A percentile compares a stretch with the other conserved stretches of the same genome.
phyloP scores from a whole-genome alignment of 2,888 invertebrate species.

The Leptinotarsa juncta region DNA sequence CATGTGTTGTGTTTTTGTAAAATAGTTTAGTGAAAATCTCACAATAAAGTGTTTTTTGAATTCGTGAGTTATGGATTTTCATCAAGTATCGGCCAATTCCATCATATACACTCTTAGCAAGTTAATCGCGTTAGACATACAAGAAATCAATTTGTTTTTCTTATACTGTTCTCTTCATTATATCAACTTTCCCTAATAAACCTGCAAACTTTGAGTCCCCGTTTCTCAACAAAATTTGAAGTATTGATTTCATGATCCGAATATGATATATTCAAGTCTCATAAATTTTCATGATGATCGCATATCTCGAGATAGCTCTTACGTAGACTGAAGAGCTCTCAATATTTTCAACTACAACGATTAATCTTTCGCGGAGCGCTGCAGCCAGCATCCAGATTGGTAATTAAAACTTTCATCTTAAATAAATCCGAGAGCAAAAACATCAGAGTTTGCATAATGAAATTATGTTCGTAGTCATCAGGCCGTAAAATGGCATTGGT shows the following conservation, averaged over 20 bases:
- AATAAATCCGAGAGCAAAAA: constrained; percentile 19
- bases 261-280: not conserved
- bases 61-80: too few relatives aligned
- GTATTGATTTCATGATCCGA: not conserved
- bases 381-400: constrained; percentile 15
- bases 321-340: constrained; percentile 4
- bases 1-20: too few relatives aligned
- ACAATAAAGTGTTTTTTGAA: too few relatives aligned
- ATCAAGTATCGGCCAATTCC: too few relatives aligned
- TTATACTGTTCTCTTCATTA: too few relatives aligned
- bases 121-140: too few relatives aligned
- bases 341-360: not conserved
- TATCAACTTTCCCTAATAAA: too few relatives aligned
- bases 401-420: constrained; percentile 20
- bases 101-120: too few relatives aligned
- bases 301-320: not conserved
- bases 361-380: constrained; percentile 6
- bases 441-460: constrained; percentile 21
- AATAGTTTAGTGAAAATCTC: too few relatives aligned
- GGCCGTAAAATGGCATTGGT: constrained; percentile 24
- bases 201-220: too few relatives aligned
- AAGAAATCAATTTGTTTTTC: too few relatives aligned
- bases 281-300: constrained; percentile 3
- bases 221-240: too few relatives aligned
- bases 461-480: constrained; percentile 32